Conservation (phyloP, 2,113 vertebrate species). For the Proterorhinus semilunaris region DNA sequence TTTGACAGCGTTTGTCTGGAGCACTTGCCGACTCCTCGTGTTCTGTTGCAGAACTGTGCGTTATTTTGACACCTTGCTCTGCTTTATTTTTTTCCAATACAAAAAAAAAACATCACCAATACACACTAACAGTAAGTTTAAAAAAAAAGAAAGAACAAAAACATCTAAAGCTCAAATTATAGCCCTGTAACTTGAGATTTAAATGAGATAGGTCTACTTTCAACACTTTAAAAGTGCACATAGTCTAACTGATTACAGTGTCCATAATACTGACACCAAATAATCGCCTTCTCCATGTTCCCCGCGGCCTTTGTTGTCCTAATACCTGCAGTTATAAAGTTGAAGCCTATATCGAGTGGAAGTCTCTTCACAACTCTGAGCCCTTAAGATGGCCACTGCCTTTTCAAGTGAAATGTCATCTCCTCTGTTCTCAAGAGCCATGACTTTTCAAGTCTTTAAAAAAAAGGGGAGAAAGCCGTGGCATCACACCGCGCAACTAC, state of each 20-base stretch:
- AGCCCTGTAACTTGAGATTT: neutral
- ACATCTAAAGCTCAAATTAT: neutral
- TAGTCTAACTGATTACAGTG: neutral
- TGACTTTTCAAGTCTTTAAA: constrained; percentile 30
- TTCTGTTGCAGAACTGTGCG: constrained; percentile 47
- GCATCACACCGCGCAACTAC: constrained; percentile 23
- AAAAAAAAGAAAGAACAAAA: constrained; percentile 25
- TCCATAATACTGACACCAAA: neutral
- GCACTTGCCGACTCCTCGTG: constrained; percentile 21
- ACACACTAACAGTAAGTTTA: neutral
- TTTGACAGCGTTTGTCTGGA: constrained; percentile 41
- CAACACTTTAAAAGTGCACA: neutral
- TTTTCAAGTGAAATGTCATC: constrained; percentile 55
- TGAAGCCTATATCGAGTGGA: constrained; percentile 27
- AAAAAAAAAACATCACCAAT: constrained; percentile 14
- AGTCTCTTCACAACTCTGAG: constrained; percentile 41
- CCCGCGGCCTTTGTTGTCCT: neutral
- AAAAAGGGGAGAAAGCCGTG: neutral
- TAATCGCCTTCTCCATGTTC: neutral
- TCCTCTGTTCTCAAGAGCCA: constrained; percentile 28
- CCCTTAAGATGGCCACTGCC: constrained; percentile 58
- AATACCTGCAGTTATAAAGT: constrained; percentile 47
- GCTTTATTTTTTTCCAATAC: constrained; percentile 18
- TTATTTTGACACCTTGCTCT: constrained; percentile 52
- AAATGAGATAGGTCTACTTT: neutral